A percentile compares a stretch with the other conserved stretches of the same genome.
Evolutionary conservation across 2,797 vertebrate species (phyloP).

Genomic region (Strix occidentalis): DNA sequence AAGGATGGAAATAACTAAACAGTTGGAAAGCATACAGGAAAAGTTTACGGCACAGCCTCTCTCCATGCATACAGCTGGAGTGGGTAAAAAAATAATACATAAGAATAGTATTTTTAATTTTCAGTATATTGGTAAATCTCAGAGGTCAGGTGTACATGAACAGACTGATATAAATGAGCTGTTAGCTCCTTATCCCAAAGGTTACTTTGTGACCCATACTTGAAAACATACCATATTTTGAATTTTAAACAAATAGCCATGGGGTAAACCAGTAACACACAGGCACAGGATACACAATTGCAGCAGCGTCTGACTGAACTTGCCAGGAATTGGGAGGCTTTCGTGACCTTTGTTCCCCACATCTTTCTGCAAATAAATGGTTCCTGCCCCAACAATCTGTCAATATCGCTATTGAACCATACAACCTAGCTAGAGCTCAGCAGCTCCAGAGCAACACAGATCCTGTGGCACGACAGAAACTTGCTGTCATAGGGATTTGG

Average conservation of each 20-base stretch:
- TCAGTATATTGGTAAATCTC: neutral
- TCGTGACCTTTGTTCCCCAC: accelerated
- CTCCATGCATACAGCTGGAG: neutral
- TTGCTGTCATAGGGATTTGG: accelerated
- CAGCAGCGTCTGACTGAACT: neutral
- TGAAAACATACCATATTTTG: neutral
- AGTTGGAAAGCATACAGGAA: neutral
- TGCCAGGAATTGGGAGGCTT: neutral
- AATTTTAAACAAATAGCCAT: neutral
- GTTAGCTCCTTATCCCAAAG: neutral
- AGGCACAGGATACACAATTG: neutral
- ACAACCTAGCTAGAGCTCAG: neutral
- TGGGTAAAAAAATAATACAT: neutral
- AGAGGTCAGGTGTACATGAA: neutral
- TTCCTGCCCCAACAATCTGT: neutral
- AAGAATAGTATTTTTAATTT: neutral
- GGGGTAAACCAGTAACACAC: neutral
- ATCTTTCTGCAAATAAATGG: neutral
- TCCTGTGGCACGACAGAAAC: neutral
- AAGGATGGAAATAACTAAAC: neutral
- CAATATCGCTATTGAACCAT: accelerated
- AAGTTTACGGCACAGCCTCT: neutral
- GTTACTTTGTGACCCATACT: neutral
- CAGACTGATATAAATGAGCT: neutral
- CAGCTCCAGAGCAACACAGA: neutral